Percentiles rank a stretch among this genome's conserved stretches.
Conservation (phyloP, 1,140 invertebrate genomes). For the Eupeodes corollae region DNA sequence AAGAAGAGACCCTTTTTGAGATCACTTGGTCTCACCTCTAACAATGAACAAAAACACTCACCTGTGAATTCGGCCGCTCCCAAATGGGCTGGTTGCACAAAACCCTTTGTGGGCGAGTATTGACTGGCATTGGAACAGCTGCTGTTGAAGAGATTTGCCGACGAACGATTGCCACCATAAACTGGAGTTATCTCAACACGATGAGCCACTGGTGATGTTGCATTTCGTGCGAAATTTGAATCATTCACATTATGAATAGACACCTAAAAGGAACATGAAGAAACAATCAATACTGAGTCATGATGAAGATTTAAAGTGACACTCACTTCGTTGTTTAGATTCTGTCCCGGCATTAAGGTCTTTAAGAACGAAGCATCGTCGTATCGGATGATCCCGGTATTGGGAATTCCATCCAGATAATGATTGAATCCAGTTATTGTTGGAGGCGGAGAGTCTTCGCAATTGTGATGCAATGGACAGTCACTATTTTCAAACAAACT, state of each 20-base stretch:
- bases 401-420: constrained; percentile 33
- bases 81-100: not conserved
- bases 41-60: not conserved
- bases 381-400: constrained; percentile 33
- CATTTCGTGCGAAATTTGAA: constrained; percentile 40
- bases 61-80: not conserved
- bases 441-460: constrained; percentile 34
- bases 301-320: not conserved
- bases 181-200: constrained; percentile 37
- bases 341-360: constrained; percentile 42
- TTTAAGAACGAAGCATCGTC: constrained; percentile 43
- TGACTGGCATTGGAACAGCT: constrained; percentile 7
- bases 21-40: not conserved
- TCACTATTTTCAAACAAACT: not conserved
- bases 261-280: constrained; percentile 21
- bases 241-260: constrained; percentile 46
- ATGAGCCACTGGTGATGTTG: constrained; percentile 36
- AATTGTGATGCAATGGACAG: constrained; percentile 28
- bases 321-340: constrained; percentile 42
- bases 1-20: not conserved
- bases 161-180: constrained; percentile 19
- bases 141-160: constrained; percentile 17
- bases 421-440: constrained; percentile 35
- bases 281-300: not conserved
- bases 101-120: constrained; percentile 8